Base-by-base conservation (phyloP, 2,113 vertebrate genomes). In the Speoplatyrhinus poulsoni region DNA sequence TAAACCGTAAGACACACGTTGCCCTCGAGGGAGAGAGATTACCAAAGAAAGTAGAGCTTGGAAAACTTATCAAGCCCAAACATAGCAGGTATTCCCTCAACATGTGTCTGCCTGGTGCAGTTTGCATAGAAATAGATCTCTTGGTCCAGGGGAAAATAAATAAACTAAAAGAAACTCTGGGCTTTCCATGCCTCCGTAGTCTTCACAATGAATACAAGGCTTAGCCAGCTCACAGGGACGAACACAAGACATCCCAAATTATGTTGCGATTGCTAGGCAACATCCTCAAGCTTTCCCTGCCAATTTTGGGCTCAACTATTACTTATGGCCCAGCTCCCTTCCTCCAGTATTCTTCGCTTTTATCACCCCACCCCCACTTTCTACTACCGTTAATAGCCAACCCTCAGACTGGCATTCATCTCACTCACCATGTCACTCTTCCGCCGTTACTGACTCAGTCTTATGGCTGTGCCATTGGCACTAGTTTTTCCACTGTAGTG, bases 241-340 rank as follows among this genome's bases (percentile, higher is more conserved):
- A 2, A 62, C 3, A 64, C 11, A 68, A 68, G 61, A 78, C 56
- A 85, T 67, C 77, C 81, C 77, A 73, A 26, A 48, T 53, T 60
- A 65, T 12, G 9, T 9, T 62, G 55, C 47, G 82, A 52, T 54
- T 73, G 79, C 82, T 69, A 66, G 75, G 76, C 79, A 79, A 89
- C 77, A 46, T 70, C 70, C 59, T 69, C 26, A 53, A 36, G 49
- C 50, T 46, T 7, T 52, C 60, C 65, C 57, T 52, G n/a, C 46
- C 0, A 54, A 77, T 73, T 60, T 70, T 32, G 54, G 52, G 41
- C 64, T 59, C 4, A n/a, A 57, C 13, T 62, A 19, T 17, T 77
- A 6, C 8, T 55, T 19, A 10, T 16, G 9, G 19, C 56, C 19
- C 9, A 12, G 16, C 52, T 4, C 54, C 17, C 19, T 19, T 26